These are phyloP conservation scores for Lagopus muta DNA, from an alignment of 2,113 vertebrate species.

Conservation along the genomic window DNA sequence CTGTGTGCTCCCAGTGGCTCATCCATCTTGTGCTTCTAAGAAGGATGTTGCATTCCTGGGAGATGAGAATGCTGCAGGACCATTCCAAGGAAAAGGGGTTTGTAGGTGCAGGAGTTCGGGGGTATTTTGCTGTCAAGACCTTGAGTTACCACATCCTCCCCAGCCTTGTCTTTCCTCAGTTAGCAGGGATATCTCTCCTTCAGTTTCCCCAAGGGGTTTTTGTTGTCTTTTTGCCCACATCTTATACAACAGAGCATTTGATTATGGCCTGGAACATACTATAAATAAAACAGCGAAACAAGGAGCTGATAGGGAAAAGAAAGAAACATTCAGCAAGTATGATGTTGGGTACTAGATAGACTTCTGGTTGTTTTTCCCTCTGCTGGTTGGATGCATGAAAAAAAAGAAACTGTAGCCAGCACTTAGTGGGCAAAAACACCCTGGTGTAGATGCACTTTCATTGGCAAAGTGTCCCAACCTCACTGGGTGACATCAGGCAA, in stretches of 20 bases:
- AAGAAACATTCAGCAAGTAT: neutral
- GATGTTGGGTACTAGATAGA: neutral
- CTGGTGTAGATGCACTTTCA: neutral
- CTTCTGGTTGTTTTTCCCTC: neutral
- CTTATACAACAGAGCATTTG: neutral
- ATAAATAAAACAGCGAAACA: neutral
- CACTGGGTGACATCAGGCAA: fast-evolving
- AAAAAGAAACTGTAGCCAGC: neutral
- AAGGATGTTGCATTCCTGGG: neutral
- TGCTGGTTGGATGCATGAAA: neutral
- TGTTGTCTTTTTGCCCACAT: neutral
- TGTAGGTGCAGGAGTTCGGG: neutral
- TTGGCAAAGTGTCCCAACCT: neutral
- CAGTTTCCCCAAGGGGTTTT: neutral
- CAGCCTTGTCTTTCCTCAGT: neutral
- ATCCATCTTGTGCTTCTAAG: neutral
- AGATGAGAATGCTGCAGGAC: neutral
- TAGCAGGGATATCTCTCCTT: neutral
- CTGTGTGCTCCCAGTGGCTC: neutral
- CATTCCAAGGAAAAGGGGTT: neutral
- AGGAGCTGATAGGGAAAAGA: neutral
- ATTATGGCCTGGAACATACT: neutral
- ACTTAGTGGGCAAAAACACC: neutral
- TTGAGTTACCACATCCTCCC: neutral
- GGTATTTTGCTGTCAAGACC: neutral